Conservation (phyloP, 2,113 vertebrate genomes). For the Coreoperca whiteheadi region DNA sequence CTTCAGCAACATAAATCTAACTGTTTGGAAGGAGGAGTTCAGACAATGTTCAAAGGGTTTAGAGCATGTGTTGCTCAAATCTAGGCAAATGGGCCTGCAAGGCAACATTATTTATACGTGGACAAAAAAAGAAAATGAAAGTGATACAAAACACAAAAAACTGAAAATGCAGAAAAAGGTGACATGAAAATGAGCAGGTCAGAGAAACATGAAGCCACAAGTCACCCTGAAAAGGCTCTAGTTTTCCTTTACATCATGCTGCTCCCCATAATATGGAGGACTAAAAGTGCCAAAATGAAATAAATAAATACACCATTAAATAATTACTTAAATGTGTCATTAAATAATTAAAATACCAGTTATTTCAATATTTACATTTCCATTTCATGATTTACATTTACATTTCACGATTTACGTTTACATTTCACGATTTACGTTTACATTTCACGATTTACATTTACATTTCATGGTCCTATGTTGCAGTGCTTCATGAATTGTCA, state of each 20-base stretch:
- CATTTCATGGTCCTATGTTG: too few species aligned
- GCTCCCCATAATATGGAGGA: conserved; percentile 41
- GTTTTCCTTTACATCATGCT: conserved; percentile 38
- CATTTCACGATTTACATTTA: too few species aligned
- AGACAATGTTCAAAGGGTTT: conserved; percentile 47
- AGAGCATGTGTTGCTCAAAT: conserved; percentile 48
- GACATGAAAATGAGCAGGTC: conserved; percentile 11
- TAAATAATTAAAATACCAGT: too few species aligned
- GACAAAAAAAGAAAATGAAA: conserved; percentile 15
- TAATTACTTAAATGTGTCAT: too few species aligned
- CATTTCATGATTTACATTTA: too few species aligned
- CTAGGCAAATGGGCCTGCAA: conserved; percentile 17
- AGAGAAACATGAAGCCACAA: conserved; percentile 14
- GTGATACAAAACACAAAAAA: background rate
- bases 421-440: too few species aligned
- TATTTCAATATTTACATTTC: too few species aligned
- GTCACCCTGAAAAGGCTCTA: conserved; percentile 8
- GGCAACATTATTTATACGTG: conserved; percentile 37
- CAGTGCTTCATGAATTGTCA: too few species aligned
- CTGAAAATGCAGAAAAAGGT: background rate
- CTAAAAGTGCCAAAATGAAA: too few species aligned
- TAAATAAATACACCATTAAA: too few species aligned
- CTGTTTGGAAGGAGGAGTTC: conserved; percentile 62
- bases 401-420: too few species aligned
- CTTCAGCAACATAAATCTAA: conserved; percentile 68